Conservation (phyloP, 2,888 invertebrate species). For the Ceratothoa steindachneri region DNA sequence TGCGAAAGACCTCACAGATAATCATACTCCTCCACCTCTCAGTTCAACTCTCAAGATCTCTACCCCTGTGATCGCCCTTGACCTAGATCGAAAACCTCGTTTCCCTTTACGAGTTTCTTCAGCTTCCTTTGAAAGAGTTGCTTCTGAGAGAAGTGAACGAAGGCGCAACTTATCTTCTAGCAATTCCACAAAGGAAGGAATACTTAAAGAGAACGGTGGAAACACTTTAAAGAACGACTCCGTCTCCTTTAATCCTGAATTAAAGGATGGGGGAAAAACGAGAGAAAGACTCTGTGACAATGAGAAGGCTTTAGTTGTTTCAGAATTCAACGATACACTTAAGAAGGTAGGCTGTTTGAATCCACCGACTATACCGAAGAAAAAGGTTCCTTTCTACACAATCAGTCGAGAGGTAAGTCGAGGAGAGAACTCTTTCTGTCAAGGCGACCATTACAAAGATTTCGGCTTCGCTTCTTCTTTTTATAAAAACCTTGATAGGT, state of each 20-base stretch:
- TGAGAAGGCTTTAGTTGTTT: too few species aligned
- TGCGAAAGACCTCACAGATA: background rate
- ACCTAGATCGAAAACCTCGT: background rate
- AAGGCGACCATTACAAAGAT: background rate
- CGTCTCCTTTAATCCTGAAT: too few species aligned
- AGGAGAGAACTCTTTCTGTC: background rate
- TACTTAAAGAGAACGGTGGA: too few species aligned
- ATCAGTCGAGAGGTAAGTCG: background rate
- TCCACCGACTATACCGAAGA: background rate
- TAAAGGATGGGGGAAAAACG: too few species aligned
- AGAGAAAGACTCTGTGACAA: too few species aligned
- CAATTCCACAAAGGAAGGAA: too few species aligned
- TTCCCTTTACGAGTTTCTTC: background rate
- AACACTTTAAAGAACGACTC: too few species aligned
- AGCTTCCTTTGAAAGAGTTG: background rate
- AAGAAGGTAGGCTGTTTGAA: background rate
- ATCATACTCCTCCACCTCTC: background rate
- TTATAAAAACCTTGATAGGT: slow-evolving; percentile 1
- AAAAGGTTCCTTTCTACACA: background rate
- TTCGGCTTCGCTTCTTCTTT: background rate
- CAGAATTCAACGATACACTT: too few species aligned
- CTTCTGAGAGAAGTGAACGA: background rate
- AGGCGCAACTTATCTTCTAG: background rate
- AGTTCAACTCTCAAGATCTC: background rate
- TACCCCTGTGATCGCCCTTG: background rate